Evolutionary conservation across 2,113 vertebrate species (phyloP), one percentile per base, ranked within the genome.

Genomic region (Oxyruncus cristatus): DNA sequence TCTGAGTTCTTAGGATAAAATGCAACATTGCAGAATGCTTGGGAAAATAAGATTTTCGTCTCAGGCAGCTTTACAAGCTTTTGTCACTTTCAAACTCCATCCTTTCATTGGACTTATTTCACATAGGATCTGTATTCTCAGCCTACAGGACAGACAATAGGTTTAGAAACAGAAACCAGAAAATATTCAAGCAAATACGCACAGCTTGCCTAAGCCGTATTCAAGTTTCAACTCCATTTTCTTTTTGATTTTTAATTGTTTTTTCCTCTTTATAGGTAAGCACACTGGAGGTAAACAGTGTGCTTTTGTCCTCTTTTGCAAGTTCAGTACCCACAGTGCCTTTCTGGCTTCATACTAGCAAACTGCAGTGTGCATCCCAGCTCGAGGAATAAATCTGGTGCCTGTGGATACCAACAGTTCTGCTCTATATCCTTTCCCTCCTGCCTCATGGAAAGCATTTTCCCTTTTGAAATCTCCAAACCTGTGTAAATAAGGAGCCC

Each of bases 401-500:
- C 50, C 77, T 12, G 8, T 39, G 70, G 68, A 86, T 67, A 81
- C 74, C 80, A 56, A 11, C 41, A 68, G 88, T 89, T 94, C 85
- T 96, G 80, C 88, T 96, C 86, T 93, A 35, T 78, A 70, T 93
- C 41, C 59, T 91, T 88, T 71, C 70, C 73, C 76, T 91, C 68
- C 87, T 78, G 46, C 77, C 90, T 90, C 90, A 46, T 59, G 79
- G 84, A 94, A 92, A 72, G 24, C 26, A n/a, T 96, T 88, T 96
- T 42, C 11, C 26, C 52, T 75, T 94, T 88, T 96, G 85, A 94
- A 94, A 85, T 82, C 61, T 89, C 41, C 1, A 6, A 96, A 85
- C 92, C 37, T 92, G 94, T 92, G 89, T 94, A 87, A 96, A 92
- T 94, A 96, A 78, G 81, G 84, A 96, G 44, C 65, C 91, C 77